A percentile compares a stretch with the other conserved stretches of the same genome.
phyloP scores from a whole-genome alignment of 2,888 invertebrate species.

The Perdita meconis region DNA sequence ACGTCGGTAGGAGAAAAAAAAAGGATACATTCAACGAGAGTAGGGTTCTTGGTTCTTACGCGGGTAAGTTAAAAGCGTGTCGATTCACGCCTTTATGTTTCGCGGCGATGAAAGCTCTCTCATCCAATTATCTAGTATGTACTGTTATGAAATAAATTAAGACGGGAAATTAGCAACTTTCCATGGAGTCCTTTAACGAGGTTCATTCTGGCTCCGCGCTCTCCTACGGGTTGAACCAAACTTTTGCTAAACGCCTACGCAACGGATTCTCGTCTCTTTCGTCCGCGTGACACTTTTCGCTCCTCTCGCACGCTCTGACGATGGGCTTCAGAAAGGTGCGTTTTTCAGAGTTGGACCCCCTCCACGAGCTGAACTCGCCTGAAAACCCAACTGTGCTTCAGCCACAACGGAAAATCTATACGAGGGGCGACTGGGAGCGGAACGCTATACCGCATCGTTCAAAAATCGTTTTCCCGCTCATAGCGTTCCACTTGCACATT shows the following conservation, averaged over 20 bases:
- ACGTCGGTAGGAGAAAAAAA: background rate
- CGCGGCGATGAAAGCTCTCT: conserved; percentile 18
- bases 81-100: conserved; percentile 11
- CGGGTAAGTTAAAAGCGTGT: conserved; percentile 1
- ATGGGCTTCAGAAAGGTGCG: conserved; percentile 59
- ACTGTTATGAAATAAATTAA: conserved; percentile 46
- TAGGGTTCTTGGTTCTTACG: background rate
- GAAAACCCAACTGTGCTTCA: conserved; percentile 69
- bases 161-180: conserved; percentile 57
- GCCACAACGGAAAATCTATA: conserved; percentile 79
- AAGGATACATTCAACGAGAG: background rate
- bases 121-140: conserved; percentile 15
- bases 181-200: conserved; percentile 62
- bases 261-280: conserved; percentile 46
- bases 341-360: conserved; percentile 61
- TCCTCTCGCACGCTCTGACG: conserved; percentile 37
- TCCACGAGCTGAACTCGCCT: conserved; percentile 65
- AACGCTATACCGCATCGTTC: conserved; percentile 69
- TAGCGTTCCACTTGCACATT: background rate
- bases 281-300: conserved; percentile 53
- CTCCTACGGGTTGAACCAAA: conserved; percentile 50
- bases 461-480: conserved; percentile 48
- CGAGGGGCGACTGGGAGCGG: conserved; percentile 61
- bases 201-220: conserved; percentile 47
- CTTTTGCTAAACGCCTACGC: conserved; percentile 67